Conservation (phyloP, 2,113 vertebrate genomes). For the Nestor notabilis region DNA sequence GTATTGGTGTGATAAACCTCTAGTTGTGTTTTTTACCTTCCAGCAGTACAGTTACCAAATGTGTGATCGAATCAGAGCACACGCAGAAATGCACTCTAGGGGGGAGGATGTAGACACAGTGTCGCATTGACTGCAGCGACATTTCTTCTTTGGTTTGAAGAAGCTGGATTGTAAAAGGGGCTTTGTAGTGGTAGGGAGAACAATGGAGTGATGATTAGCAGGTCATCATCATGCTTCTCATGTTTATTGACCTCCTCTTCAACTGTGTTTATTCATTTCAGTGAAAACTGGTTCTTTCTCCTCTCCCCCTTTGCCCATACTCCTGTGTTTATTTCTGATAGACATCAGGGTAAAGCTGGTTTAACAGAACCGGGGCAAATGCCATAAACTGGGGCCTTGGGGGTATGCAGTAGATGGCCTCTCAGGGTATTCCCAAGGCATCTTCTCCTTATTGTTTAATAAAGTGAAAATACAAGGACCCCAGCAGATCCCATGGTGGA, state of each 20-base stretch:
- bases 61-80: neutral
- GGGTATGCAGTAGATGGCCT: too few species aligned
- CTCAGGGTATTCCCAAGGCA: neutral
- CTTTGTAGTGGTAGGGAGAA: neutral
- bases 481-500: neutral
- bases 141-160: neutral
- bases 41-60: neutral
- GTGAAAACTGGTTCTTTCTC: neutral
- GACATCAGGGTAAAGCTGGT: neutral
- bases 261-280: neutral
- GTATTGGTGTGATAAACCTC: neutral
- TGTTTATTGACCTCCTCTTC: neutral
- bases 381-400: neutral
- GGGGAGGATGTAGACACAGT: neutral
- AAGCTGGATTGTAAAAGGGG: neutral
- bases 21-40: neutral
- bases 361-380: neutral
- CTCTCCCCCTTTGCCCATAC: neutral
- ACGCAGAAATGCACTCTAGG: neutral
- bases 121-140: neutral
- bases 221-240: neutral
- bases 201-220: neutral
- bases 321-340: neutral
- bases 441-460: neutral
- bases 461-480: neutral